Base-by-base conservation (phyloP, 2,113 vertebrate genomes). In the Eulacestoma nigropectus region DNA sequence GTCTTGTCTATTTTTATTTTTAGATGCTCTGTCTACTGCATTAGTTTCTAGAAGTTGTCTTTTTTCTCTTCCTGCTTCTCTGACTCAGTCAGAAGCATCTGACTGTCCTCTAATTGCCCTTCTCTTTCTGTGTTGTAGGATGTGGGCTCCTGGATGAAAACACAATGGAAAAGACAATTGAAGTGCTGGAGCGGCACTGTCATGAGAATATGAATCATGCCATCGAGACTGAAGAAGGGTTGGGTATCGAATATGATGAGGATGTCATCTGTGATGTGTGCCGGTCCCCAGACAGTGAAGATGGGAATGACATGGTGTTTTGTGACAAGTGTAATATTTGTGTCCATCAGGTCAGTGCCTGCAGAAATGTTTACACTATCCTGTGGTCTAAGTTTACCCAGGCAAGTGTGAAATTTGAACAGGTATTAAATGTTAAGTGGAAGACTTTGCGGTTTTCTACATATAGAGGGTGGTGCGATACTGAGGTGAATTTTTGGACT, bases 301-400 rank as follows among this genome's bases (percentile, higher is more conserved):
- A 99, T 88, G 99, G 99, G 13, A 99, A 99, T 79, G 99, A 99
- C 96, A 99, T 99, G 99, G 99, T 99, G 76, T 99, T 99, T 97
- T 99, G 99, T 96, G 99, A 99, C 97, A 99, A 99, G 97, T 99
- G 99, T 97, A 99, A 99, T 98, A 98, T 99, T 97, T 99, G 99
- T 68, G 99, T 99, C 55, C 99, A 99, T 97, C 99, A 99, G 99
- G 99, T 99, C 93, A 95, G 98, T 94, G 84, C 83, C 80, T 88
- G 49, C 75, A 83, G 67, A 93, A 68, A 49, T 18, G 22, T 11
- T 77, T 26, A 47, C 3, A 0, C 42, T 76, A 2, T 55, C 50
- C 82, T 49, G 22, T 68, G 57, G 5, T 47, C 39, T 80, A 29
- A 35, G 29, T 80, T 91, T 46, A 35, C 19, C 18, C 70, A 79